A percentile compares a stretch with the other conserved stretches of the same genome.
Conservation (phyloP, 2,888 invertebrate genomes). For the Pyralis farinalis region DNA sequence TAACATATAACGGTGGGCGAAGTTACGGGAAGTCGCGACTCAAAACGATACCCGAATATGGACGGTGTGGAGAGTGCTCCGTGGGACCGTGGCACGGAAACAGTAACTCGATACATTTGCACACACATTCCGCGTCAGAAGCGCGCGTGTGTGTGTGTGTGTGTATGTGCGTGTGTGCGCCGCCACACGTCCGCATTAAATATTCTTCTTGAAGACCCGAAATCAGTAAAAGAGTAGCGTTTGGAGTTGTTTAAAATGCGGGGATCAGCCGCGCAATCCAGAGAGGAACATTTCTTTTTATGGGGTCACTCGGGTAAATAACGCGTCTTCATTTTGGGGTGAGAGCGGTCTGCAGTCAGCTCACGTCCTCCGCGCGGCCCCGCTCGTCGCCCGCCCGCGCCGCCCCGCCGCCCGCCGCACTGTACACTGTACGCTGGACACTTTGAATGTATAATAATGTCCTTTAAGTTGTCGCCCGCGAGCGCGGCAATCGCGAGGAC, state of each 20-base stretch:
- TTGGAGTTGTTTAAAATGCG: slow-evolving; percentile 60
- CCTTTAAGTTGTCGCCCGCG: too few species aligned
- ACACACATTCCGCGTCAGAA: too few species aligned
- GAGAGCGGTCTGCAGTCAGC: slow-evolving; percentile 26
- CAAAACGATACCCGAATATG: too few species aligned
- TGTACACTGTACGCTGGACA: slow-evolving; percentile 5
- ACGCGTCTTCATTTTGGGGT: slow-evolving; percentile 50
- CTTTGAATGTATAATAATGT: slow-evolving; percentile 9
- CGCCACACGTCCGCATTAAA: slow-evolving; percentile 23
- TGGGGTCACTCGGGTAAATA: slow-evolving; percentile 67
- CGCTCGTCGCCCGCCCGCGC: slow-evolving; percentile 11
- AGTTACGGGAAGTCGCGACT: too few species aligned
- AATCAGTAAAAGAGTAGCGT: slow-evolving; percentile 51
- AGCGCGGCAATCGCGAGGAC: too few species aligned
- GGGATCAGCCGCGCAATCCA: slow-evolving; percentile 52
- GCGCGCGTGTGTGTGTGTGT: not conserved
- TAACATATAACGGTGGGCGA: too few species aligned
- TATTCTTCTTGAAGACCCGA: slow-evolving; percentile 31
- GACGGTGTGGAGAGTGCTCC: too few species aligned
- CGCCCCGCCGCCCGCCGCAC: not conserved
- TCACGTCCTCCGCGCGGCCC: slow-evolving; percentile 29
- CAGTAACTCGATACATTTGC: too few species aligned
- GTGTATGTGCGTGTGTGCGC: not conserved
- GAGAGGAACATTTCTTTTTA: slow-evolving; percentile 56
- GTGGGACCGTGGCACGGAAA: too few species aligned